These are phyloP conservation scores for Mamestra brassicae DNA, from an alignment of 2,888 invertebrate species.

Conservation along the genomic window DNA sequence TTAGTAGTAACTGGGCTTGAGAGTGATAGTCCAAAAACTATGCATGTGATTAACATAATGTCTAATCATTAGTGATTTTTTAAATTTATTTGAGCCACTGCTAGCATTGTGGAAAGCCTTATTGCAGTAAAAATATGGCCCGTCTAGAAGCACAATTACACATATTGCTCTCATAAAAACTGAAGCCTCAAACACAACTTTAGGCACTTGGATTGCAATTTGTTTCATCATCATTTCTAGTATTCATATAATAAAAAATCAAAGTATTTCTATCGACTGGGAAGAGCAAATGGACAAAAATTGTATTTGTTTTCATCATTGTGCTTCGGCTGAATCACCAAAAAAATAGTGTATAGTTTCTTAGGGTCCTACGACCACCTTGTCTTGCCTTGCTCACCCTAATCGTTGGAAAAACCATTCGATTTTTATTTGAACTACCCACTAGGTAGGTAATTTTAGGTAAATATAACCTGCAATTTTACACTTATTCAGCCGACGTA, in stretches of 20 bases:
- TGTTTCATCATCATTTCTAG: slow-evolving; percentile 16
- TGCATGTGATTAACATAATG: no score
- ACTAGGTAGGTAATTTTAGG: slow-evolving; percentile 8
- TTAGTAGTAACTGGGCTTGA: no score
- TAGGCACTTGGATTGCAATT: neutral
- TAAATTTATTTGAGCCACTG: no score
- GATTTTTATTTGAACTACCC: slow-evolving; percentile 1
- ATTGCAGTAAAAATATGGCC: neutral
- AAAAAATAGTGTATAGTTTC: neutral
- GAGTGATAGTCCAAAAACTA: no score
- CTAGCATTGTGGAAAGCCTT: no score
- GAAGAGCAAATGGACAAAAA: neutral
- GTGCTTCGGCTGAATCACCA: neutral
- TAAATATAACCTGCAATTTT: slow-evolving; percentile 17
- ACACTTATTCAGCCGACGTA: slow-evolving; percentile 5
- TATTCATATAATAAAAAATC: neutral
- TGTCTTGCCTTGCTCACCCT: neutral
- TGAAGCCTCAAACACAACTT: neutral
- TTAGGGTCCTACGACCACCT: neutral
- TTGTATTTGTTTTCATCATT: neutral
- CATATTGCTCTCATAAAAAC: neutral
- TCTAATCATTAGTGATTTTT: no score
- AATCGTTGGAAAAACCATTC: neutral
- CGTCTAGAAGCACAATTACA: no score
- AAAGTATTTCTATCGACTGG: slow-evolving; percentile 4